Percentiles rank a stretch among this genome's conserved stretches.
Evolutionary conservation across 2,888 invertebrate species (phyloP).

Genomic region (Drosophila multiciliata): DNA sequence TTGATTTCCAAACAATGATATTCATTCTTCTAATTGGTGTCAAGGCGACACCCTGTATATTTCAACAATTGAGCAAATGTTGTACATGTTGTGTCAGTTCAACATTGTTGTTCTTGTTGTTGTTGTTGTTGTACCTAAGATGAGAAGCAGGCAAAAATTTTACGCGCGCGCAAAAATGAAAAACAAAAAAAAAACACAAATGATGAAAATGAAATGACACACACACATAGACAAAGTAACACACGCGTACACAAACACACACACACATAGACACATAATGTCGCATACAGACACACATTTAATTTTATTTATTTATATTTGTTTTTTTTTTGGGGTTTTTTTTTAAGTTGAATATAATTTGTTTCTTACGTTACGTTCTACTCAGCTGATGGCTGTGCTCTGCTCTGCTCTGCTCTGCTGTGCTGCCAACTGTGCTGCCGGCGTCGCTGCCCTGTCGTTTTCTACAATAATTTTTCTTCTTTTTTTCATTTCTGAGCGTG

Average conservation of each 20-base stretch:
- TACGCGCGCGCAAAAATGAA: slow-evolving; percentile 48
- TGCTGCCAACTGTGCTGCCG: slow-evolving; percentile 2
- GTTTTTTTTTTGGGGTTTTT: slow-evolving; percentile 18
- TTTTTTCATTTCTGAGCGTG: slow-evolving; percentile 54
- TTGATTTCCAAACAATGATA: background rate
- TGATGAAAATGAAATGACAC: slow-evolving; percentile 69
- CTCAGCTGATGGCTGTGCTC: slow-evolving; percentile 52
- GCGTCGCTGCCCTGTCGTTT: slow-evolving; percentile 18
- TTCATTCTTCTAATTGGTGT: slow-evolving; percentile 11
- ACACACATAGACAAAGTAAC: slow-evolving; percentile 33
- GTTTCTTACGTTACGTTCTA: slow-evolving; percentile 70
- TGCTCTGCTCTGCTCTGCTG: too few relatives aligned
- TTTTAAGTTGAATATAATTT: slow-evolving; percentile 74
- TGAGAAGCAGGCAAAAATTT: slow-evolving; percentile 67
- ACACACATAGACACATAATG: slow-evolving; percentile 8
- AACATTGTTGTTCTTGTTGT: slow-evolving; percentile 32
- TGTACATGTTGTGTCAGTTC: slow-evolving; percentile 62
- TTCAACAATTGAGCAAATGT: slow-evolving; percentile 67
- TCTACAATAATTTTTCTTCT: slow-evolving; percentile 51
- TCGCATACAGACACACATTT: slow-evolving; percentile 40
- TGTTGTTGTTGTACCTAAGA: slow-evolving; percentile 36
- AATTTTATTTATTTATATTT: slow-evolving; percentile 59
- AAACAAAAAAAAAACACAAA: slow-evolving; percentile 26
- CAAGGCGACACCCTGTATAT: slow-evolving; percentile 60
- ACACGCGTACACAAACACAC: slow-evolving; percentile 16